These are phyloP conservation scores for Trachemys scripta DNA, from an alignment of 2,113 vertebrate species.

Conservation along the genomic window DNA sequence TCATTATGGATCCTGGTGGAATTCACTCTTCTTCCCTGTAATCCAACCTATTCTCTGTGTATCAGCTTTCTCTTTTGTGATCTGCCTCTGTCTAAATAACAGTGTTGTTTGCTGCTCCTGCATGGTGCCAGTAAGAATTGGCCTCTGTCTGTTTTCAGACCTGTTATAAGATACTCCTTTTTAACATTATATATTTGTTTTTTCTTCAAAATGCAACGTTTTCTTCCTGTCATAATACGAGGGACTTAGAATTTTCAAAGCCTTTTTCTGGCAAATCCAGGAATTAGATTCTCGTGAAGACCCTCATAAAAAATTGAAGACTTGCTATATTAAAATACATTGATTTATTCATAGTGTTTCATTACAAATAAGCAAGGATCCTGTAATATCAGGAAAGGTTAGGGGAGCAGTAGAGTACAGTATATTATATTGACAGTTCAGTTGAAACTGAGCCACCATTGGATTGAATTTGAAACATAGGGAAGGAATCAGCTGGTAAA, in stretches of 20 bases:
- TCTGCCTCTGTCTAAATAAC: neutral
- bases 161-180: neutral
- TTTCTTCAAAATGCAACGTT: constrained; percentile 17
- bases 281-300: constrained; percentile 78
- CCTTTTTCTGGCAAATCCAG: constrained; percentile 71
- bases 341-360: constrained; percentile 90
- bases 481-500: constrained; percentile 81
- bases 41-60: neutral
- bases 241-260: constrained; percentile 75
- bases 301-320: constrained; percentile 84
- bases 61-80: neutral
- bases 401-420: constrained; percentile 74
- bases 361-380: constrained; percentile 84
- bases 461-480: constrained; percentile 79
- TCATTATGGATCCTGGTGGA: neutral
- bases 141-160: neutral
- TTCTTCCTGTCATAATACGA: constrained; percentile 43
- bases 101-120: neutral
- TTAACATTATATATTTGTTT: neutral
- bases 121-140: neutral
- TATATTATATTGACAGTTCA: constrained; percentile 83
- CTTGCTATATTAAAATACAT: constrained; percentile 86
- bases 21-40: neutral
- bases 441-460: constrained; percentile 77
- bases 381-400: constrained; percentile 81